phyloP scores from a whole-genome alignment of 2,797 vertebrate species.

The Pachyuromys duprasi region DNA sequence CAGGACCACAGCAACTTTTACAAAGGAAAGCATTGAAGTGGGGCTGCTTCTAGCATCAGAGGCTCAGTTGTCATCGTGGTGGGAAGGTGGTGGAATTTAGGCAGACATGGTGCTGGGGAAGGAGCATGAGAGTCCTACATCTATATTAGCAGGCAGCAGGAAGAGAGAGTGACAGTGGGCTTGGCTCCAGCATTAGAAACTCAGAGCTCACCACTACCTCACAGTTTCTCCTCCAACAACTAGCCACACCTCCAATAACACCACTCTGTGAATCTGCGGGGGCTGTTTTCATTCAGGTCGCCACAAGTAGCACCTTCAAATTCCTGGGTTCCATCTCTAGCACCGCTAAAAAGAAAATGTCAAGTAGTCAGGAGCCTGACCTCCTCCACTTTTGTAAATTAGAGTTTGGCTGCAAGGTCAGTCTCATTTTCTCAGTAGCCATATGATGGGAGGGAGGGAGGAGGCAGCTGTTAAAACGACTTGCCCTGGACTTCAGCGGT shows the following conservation, averaged over 20 bases:
- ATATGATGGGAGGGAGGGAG: background rate
- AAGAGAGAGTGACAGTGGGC: background rate
- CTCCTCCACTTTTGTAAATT: background rate
- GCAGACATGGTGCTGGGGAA: background rate
- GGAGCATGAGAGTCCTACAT: background rate
- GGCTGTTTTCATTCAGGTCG: background rate
- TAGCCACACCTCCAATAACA: background rate
- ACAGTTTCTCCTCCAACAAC: background rate
- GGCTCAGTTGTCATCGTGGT: background rate
- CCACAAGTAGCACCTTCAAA: background rate
- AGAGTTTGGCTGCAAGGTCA: background rate
- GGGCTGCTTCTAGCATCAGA: background rate
- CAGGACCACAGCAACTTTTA: background rate
- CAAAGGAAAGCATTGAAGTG: background rate
- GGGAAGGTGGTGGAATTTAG: background rate
- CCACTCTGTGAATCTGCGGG: too few relatives aligned
- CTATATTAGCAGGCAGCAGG: background rate
- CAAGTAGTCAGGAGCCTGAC: background rate
- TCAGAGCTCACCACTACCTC: background rate
- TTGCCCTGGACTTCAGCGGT: background rate
- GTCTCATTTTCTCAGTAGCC: conserved; percentile 21
- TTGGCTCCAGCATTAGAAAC: background rate
- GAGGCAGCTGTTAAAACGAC: conserved; percentile 1
- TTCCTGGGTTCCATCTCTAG: background rate
- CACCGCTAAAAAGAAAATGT: background rate